Conservation (phyloP, 2,888 invertebrate species). For the Incurvaria masculella region DNA sequence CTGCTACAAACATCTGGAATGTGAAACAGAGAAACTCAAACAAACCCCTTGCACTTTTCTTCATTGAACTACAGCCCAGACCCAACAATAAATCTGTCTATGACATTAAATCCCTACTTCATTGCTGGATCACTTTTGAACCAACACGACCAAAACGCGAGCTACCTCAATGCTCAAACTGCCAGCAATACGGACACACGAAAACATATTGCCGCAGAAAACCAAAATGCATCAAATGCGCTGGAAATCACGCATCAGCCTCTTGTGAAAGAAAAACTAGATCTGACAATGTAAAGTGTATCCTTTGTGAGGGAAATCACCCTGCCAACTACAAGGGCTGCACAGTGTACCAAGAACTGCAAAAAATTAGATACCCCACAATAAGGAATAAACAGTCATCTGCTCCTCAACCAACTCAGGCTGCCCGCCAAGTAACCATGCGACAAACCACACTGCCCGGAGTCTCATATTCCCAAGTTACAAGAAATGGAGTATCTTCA, state of each 20-base stretch:
- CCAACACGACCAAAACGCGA: constrained; percentile 15
- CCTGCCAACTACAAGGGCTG: constrained; percentile 18
- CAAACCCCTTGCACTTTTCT: not conserved
- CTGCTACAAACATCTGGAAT: not conserved
- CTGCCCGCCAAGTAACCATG: too few species aligned
- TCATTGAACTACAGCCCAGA: not conserved
- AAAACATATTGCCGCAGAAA: constrained; percentile 14
- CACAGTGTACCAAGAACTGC: constrained; percentile 14
- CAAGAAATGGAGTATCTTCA: too few species aligned
- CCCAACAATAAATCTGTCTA: not conserved
- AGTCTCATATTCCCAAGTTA: too few species aligned
- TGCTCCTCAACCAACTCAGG: too few species aligned
- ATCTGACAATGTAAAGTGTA: constrained; percentile 16
- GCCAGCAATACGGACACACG: constrained; percentile 19
- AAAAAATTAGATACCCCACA: constrained; percentile 8
- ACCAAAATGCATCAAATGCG: constrained; percentile 18
- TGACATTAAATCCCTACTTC: not conserved
- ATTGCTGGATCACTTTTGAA: constrained; percentile 10
- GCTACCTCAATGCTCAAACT: constrained; percentile 17
- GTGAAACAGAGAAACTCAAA: not conserved
- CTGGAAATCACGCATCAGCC: constrained; percentile 10
- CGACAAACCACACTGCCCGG: too few species aligned
- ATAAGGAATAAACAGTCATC: too few species aligned
- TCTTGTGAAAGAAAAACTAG: constrained; percentile 13
- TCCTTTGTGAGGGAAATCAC: constrained; percentile 18